Evolutionary conservation across 2,113 vertebrate genomes (phyloP).

Genomic region (Anolis sagrei): DNA sequence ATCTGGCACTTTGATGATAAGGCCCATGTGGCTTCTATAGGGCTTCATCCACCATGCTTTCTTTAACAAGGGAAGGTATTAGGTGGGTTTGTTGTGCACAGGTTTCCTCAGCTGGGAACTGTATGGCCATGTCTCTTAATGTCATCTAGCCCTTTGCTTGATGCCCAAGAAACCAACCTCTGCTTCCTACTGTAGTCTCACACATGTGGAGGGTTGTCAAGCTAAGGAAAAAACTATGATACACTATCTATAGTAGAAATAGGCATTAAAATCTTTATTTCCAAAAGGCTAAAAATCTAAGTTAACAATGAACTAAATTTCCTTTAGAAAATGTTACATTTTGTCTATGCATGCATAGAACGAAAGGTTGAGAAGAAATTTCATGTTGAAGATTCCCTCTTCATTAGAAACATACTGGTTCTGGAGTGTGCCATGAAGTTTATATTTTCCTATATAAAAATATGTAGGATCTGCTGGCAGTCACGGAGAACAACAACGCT

Average conservation of each 20-base stretch:
- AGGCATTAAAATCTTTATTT: neutral
- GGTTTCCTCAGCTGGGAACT: too few species aligned
- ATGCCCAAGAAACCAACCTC: neutral
- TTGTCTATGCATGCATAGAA: neutral
- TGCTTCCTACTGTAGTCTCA: neutral
- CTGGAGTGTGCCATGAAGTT: neutral
- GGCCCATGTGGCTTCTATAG: too few species aligned
- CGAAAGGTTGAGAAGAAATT: neutral
- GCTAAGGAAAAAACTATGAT: neutral
- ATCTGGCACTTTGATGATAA: too few species aligned
- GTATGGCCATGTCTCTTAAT: neutral
- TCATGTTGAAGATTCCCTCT: neutral
- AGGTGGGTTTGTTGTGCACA: too few species aligned
- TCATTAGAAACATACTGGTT: too few species aligned
- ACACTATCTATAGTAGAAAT: neutral
- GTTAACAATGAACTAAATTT: neutral
- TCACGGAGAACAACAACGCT: neutral
- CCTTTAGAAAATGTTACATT: neutral
- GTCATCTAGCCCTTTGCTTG: neutral
- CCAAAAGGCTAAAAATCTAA: neutral
- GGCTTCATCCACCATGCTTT: too few species aligned
- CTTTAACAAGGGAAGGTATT: too few species aligned
- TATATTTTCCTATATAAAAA: neutral
- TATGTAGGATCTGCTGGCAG: fast-evolving
- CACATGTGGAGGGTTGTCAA: neutral